Percentiles rank a stretch among this genome's conserved stretches.
These are phyloP conservation scores for Manis crassicaudata DNA, from an alignment of 2,797 vertebrate genomes.

Conservation along the genomic window DNA sequence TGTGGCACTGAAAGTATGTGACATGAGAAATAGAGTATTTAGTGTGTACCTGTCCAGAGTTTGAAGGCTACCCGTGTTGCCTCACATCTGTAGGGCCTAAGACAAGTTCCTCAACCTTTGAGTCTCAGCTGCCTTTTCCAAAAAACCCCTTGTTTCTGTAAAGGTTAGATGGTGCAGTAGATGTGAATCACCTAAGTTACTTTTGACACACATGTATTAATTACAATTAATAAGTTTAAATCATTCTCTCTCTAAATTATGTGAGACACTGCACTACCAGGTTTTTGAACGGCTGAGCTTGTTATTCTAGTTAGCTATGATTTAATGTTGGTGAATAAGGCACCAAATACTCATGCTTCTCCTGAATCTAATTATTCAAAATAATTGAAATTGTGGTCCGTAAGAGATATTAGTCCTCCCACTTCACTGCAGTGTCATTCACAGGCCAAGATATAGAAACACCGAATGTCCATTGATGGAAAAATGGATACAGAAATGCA, in stretches of 20 bases:
- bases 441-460: not conserved
- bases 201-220: not conserved
- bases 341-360: not conserved
- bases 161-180: not conserved
- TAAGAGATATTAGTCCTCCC: not conserved
- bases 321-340: not conserved
- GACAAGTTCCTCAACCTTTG: not conserved
- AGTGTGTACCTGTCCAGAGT: rapidly evolving
- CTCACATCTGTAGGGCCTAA: too few relatives aligned
- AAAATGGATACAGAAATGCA: not conserved
- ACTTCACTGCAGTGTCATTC: not conserved
- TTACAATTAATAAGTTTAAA: not conserved
- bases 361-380: not conserved
- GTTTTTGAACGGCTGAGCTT: not conserved
- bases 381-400: not conserved
- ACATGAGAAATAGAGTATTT: not conserved
- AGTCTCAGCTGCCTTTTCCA: not conserved
- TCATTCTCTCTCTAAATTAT: not conserved
- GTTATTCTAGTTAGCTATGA: not conserved
- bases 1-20: not conserved
- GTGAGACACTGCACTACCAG: not conserved
- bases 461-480: not conserved
- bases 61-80: not conserved
- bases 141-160: not conserved
- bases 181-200: not conserved